Conservation (phyloP, 2,113 vertebrate species). For the Mustelus asterias region DNA sequence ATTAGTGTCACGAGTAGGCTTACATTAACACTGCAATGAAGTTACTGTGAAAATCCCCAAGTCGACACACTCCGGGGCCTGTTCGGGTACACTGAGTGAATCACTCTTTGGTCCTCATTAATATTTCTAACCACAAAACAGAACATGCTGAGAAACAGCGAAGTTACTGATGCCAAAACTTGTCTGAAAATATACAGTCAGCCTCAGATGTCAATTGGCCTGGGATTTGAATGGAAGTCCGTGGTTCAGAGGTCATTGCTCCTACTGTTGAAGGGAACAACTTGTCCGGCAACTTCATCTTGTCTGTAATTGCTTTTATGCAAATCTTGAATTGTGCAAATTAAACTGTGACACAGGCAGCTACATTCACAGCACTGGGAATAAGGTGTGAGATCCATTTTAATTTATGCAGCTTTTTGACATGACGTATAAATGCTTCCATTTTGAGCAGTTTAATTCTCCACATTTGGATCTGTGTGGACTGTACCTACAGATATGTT, state of each 20-base stretch:
- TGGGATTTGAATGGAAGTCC: background rate
- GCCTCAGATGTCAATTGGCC: background rate
- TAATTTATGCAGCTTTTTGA: background rate
- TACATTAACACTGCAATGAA: no score
- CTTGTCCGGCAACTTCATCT: background rate
- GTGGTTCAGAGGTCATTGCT: background rate
- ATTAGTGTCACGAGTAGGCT: no score
- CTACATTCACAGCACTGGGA: background rate
- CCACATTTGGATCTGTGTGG: background rate
- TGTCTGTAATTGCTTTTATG: conserved; percentile 18
- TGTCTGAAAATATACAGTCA: background rate
- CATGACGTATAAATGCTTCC: background rate
- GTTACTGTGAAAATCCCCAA: no score
- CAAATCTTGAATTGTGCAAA: conserved; percentile 28
- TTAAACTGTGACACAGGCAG: conserved; percentile 25
- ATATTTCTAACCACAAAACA: background rate
- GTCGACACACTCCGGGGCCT: no score
- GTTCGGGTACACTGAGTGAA: no score
- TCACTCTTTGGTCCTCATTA: background rate
- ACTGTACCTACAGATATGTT: no score
- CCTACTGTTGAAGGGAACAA: background rate
- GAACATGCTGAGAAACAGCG: background rate
- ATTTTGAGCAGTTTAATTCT: background rate
- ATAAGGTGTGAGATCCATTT: background rate
- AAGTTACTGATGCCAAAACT: background rate